Evolutionary conservation across 2,113 vertebrate genomes (phyloP), one percentile per base, ranked within the genome.

Genomic region (Gasterosteus nipponicus): DNA sequence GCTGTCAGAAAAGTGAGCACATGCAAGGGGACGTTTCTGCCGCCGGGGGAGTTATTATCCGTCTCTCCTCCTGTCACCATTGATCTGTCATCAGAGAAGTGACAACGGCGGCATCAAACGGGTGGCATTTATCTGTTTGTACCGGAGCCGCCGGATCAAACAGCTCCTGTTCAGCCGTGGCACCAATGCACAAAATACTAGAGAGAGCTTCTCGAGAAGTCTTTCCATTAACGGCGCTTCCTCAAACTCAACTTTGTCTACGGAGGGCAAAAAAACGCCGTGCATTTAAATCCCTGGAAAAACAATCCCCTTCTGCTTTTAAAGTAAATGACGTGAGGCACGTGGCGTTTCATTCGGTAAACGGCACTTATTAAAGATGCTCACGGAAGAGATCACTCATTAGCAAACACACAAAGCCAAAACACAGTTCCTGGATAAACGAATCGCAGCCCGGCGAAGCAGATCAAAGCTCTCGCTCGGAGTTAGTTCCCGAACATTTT

Each of bases 271-370:
- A 26, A 26, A 26, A 26, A 1, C 22, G 22, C 22, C 22, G 22
- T 26, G 22, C 22, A 26, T 26, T 26, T 26, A 26, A 86, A 91
- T 91, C 89, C 80, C 84, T 91, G 84, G 84, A 83, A 91, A 79
- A 87, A 88, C 90, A 91, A n/a, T n/a, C 92, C 89, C 89, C 78
- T 77, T 87, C 83, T 87, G 82, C 86, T 80, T 92, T 89, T 77
- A 86, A 81, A 88, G 79, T 90, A 92, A 93, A 92, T 92, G 91
- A 88, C 76, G 92, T 89, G 54, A 75, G 88, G 83, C 83, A 89
- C 84, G 86, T 87, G 86, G 88, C 84, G 86, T 85, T 88, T 86
- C 81, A 77, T 89, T 92, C 87, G 87, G 86, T 92, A 89, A 91
- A 90, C 69, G 82, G 54, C 85, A 84, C 80, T 90, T 89, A 89